phyloP scores from a whole-genome alignment of 1,140 invertebrate species.

The Brachionus manjavacas region DNA sequence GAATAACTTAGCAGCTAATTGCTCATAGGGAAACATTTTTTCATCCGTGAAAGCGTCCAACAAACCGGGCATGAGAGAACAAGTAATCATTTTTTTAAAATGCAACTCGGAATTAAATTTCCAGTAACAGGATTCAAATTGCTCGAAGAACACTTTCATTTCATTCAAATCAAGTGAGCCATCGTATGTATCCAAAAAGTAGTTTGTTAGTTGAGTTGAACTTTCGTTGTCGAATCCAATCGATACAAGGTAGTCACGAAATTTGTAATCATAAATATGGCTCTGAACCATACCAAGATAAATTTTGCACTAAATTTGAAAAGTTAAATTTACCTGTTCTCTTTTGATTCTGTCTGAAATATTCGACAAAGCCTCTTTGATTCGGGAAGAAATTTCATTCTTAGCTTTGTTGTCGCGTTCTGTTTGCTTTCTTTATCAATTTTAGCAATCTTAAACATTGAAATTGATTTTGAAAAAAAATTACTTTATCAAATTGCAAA shows the following conservation, averaged over 20 bases:
- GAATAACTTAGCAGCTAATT: not conserved
- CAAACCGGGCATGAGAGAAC: not conserved
- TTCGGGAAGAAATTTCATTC: not conserved
- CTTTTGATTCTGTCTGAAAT: not conserved
- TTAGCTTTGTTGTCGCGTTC: not conserved
- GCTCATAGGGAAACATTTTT: not conserved
- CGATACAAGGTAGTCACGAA: not conserved
- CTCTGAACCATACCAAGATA: not conserved
- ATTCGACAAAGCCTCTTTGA: not conserved
- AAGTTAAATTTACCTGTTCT: not conserved
- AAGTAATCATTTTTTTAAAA: not conserved
- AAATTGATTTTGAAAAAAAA: not conserved
- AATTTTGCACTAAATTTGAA: not conserved
- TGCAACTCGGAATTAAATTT: conserved; percentile 21
- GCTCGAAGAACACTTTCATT: not conserved
- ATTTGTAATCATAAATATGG: conserved; percentile 20
- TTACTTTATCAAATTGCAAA: conserved; percentile 11
- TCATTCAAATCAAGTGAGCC: conserved; percentile 19
- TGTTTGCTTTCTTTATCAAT: not conserved
- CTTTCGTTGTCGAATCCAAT: conserved; percentile 16
- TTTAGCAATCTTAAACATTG: not conserved
- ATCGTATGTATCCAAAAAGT: conserved; percentile 6
- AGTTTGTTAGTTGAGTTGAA: not conserved
- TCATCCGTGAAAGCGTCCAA: not conserved
- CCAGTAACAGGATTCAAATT: not conserved